Percentiles rank a stretch among this genome's conserved stretches.
phyloP scores from a whole-genome alignment of 2,797 vertebrate genomes.

The Tauraco hartlaubi region DNA sequence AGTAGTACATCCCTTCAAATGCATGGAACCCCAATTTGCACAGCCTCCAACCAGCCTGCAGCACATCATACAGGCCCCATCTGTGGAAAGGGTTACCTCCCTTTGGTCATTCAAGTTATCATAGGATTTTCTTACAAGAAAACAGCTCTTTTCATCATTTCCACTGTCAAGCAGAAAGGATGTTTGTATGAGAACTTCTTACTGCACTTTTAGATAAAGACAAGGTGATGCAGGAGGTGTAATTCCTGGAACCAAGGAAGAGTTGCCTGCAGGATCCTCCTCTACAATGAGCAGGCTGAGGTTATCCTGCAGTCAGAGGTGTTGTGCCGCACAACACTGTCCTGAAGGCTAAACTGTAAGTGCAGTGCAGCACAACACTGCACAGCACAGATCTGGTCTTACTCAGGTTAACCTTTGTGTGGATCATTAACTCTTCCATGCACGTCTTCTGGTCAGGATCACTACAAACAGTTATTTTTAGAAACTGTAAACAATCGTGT shows the following conservation, averaged over 20 bases:
- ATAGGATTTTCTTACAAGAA: background rate
- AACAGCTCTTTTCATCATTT: background rate
- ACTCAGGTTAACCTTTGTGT: background rate
- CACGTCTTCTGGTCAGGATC: background rate
- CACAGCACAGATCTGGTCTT: background rate
- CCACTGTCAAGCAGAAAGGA: background rate
- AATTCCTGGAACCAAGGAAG: background rate
- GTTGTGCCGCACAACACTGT: background rate
- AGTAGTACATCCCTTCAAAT: background rate
- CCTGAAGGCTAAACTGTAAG: background rate
- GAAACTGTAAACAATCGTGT: background rate
- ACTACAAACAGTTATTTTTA: background rate
- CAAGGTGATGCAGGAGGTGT: background rate
- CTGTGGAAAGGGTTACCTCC: background rate
- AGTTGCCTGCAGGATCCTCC: background rate
- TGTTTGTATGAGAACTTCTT: background rate
- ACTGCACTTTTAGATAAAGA: background rate
- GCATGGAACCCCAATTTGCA: background rate
- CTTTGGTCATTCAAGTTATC: background rate
- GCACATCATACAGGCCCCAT: fast-evolving
- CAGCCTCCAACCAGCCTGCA: background rate
- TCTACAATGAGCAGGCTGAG: background rate
- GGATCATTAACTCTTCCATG: background rate
- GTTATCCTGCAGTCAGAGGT: background rate
- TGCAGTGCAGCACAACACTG: background rate